Conservation (phyloP, 2,888 invertebrate species). For the Hoplodrina ambigua region DNA sequence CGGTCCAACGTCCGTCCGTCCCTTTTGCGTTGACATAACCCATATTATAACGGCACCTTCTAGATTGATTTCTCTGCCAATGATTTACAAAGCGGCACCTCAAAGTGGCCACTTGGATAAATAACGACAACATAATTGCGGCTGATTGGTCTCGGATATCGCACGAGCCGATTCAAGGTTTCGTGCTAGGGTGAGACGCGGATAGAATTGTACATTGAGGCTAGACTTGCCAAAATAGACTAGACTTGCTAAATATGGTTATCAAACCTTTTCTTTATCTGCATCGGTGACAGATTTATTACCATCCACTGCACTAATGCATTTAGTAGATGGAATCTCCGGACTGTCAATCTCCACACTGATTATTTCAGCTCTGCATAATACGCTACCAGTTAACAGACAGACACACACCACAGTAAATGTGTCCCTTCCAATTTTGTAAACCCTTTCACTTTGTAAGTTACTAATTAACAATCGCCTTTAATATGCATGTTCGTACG, state of each 20-base stretch:
- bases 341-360: background rate
- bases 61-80: conserved; percentile 73
- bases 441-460: conserved; percentile 34
- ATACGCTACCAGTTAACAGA: background rate
- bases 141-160: conserved; percentile 54
- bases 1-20: conserved; percentile 72
- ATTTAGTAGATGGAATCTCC: background rate
- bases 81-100: conserved; percentile 65
- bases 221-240: background rate
- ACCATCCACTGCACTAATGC: background rate
- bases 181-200: conserved; percentile 1
- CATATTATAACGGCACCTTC: conserved; percentile 80
- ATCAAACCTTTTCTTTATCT: background rate
- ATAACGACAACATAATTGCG: conserved; percentile 56
- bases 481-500: conserved; percentile 17
- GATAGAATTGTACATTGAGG: conserved; percentile 12
- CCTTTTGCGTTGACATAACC: conserved; percentile 84
- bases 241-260: background rate
- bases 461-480: conserved; percentile 8
- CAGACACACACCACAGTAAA: background rate
- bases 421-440: conserved; percentile 16
- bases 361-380: conserved; percentile 16
- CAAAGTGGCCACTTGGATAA: conserved; percentile 50
- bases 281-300: background rate
- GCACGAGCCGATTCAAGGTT: conserved; percentile 48